phyloP scores from a whole-genome alignment of 1,140 invertebrate genomes.

The Whitmania pigra region DNA sequence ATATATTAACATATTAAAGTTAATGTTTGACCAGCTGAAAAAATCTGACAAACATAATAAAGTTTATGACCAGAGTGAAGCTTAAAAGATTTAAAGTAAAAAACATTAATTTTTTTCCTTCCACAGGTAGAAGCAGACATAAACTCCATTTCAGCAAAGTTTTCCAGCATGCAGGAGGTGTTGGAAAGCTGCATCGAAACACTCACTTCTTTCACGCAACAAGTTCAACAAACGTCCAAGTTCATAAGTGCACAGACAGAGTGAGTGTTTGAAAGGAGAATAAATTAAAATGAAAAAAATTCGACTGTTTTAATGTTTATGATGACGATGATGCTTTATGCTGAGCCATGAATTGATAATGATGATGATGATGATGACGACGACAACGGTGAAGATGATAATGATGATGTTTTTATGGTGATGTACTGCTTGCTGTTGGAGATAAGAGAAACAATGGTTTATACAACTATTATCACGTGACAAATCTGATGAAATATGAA shows the following conservation, averaged over 20 bases:
- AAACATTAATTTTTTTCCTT: not conserved
- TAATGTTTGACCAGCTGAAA: not conserved
- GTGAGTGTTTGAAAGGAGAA: not conserved
- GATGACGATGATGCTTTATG: too few species aligned
- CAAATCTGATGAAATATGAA: too few species aligned
- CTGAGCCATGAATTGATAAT: too few species aligned
- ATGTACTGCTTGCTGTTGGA: too few species aligned
- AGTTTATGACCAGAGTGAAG: not conserved
- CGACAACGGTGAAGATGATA: too few species aligned
- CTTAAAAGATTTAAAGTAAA: not conserved
- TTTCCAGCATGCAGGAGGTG: conserved; percentile 1
- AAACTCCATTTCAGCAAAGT: not conserved
- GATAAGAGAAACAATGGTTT: too few species aligned
- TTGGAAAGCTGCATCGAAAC: not conserved
- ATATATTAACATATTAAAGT: too few species aligned
- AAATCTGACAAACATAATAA: not conserved
- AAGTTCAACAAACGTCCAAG: not conserved
- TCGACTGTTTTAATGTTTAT: too few species aligned
- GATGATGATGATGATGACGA: too few species aligned
- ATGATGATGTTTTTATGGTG: too few species aligned
- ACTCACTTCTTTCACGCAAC: not conserved
- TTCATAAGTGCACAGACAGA: not conserved
- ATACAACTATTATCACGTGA: too few species aligned
- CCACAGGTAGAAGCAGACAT: conserved; percentile 1
- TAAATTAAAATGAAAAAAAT: too few species aligned